A percentile compares a stretch with the other conserved stretches of the same genome.
Conservation (phyloP, 2,797 vertebrate genomes). For the Lindbergichthys nudifrons region DNA sequence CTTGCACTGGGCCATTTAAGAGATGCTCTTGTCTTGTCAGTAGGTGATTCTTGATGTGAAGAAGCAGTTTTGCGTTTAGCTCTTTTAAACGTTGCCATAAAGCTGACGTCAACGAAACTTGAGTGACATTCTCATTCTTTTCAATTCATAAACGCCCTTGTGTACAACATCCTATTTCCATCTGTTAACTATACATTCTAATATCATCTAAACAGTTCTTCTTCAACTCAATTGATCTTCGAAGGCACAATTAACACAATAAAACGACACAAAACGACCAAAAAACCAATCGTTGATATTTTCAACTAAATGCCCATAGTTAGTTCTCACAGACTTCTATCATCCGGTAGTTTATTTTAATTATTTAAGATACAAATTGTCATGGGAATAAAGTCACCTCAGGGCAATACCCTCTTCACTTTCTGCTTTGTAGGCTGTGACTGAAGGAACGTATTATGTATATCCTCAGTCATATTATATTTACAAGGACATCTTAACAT, state of each 20-base stretch:
- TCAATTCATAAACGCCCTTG: not conserved
- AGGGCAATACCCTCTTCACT: constrained; percentile 9
- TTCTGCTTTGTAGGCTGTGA: constrained; percentile 12
- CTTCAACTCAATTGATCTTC: not conserved
- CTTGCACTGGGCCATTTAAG: constrained; percentile 49
- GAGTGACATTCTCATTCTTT: not conserved
- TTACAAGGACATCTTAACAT: constrained; percentile 30
- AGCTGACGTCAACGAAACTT: not conserved
- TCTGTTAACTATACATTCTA: not conserved
- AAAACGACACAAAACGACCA: no score
- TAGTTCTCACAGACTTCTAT: constrained; percentile 23
- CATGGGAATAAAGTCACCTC: constrained; percentile 25
- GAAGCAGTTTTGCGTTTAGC: constrained; percentile 9
- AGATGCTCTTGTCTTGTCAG: constrained; percentile 31
- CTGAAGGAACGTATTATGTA: constrained; percentile 19
- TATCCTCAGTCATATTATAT: not conserved
- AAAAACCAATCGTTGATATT: no score
- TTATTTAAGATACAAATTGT: constrained; percentile 39
- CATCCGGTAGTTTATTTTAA: not conserved
- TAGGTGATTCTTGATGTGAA: constrained; percentile 34
- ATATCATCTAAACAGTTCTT: not conserved
- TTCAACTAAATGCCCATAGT: no score
- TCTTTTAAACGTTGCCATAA: constrained; percentile 25
- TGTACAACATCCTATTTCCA: not conserved
- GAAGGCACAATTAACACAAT: no score